Evolutionary conservation across 2,113 vertebrate species (phyloP).

Genomic region (Bagarius yarrelli): DNA sequence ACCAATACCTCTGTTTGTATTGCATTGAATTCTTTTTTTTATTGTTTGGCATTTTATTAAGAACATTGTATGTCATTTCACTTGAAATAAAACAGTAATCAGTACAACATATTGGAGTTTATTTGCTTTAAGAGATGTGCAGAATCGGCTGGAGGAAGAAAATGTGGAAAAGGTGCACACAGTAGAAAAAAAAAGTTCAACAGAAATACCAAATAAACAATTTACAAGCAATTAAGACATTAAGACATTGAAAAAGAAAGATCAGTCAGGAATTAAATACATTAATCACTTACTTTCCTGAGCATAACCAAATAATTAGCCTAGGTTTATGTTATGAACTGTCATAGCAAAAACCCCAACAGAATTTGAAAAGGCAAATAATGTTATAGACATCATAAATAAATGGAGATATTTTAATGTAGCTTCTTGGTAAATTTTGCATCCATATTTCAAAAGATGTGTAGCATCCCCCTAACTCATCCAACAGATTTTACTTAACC

Average conservation of each 20-base stretch:
- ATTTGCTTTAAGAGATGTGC: conserved; percentile 23
- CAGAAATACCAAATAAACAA: conserved; percentile 29
- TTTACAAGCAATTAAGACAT: conserved; percentile 22
- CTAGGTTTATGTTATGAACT: conserved; percentile 22
- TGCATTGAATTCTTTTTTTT: conserved; percentile 5
- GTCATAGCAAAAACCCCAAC: neutral
- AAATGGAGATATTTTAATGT: neutral
- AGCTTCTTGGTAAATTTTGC: neutral
- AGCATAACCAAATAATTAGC: conserved; percentile 28
- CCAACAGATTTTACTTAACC: neutral
- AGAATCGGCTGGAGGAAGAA: neutral
- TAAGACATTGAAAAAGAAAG: neutral
- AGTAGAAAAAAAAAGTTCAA: neutral
- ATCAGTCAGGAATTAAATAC: conserved; percentile 4
- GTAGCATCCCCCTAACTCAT: neutral
- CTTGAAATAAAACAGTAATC: conserved; percentile 28
- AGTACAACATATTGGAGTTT: conserved; percentile 22
- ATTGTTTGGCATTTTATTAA: conserved; percentile 36
- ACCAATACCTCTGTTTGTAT: neutral
- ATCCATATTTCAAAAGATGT: neutral
- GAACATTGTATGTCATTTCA: conserved; percentile 31
- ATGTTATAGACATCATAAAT: neutral
- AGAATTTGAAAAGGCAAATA: neutral
- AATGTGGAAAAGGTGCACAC: conserved; percentile 22
- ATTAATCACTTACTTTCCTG: conserved; percentile 41